Evolutionary conservation across 2,797 vertebrate species (phyloP).

Genomic region (Muscicapa striata): DNA sequence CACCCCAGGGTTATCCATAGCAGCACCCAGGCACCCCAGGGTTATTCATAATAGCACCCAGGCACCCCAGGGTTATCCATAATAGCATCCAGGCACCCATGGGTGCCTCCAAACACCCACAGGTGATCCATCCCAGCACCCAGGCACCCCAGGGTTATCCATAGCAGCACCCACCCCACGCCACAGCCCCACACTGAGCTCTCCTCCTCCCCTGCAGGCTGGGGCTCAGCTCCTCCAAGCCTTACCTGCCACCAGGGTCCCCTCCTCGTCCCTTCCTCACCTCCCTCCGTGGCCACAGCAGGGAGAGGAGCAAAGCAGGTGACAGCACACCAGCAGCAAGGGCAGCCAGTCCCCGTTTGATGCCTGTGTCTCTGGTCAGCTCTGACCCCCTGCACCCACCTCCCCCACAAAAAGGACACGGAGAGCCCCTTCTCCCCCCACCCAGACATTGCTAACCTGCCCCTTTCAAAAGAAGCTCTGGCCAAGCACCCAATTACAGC

Average conservation of each 20-base stretch:
- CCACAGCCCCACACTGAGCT: background rate
- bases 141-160: fast-evolving
- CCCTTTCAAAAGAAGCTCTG: background rate
- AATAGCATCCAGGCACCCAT: no score
- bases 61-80: no score
- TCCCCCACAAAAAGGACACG: fast-evolving
- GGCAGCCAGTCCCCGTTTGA: fast-evolving
- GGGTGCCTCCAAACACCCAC: no score
- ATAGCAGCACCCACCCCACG: background rate
- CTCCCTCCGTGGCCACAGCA: fast-evolving
- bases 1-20: no score
- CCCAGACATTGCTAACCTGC: background rate
- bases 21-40: no score
- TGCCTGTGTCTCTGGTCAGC: fast-evolving
- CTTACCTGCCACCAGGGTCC: background rate
- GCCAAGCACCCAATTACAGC: background rate
- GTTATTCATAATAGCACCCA: no score
- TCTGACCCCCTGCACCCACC: background rate
- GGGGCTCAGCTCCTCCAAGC: background rate
- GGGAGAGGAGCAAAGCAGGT: background rate
- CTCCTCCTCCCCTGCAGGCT: background rate
- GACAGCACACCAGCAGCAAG: background rate
- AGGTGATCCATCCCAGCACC: no score
- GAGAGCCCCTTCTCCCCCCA: background rate
- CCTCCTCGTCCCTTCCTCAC: background rate